Evolutionary conservation across 2,888 invertebrate genomes (phyloP), one percentile per base, ranked within the genome.

Genomic region (Phalera bucephala): DNA sequence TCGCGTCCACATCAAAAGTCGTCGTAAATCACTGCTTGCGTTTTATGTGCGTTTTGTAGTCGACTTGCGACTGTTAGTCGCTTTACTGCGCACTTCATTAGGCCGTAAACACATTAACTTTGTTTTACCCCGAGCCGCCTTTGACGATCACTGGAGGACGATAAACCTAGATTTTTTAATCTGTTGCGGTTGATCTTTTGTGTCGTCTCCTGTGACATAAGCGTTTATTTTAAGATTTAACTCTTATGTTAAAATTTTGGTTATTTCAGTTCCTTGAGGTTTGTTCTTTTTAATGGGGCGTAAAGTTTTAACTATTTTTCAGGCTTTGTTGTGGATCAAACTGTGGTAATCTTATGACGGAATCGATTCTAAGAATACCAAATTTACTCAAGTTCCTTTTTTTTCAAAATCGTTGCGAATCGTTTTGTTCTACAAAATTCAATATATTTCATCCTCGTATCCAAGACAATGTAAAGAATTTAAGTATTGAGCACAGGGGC

Each of bases 101-200:
- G 32, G 20, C 23, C 39, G 44, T 58, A 48, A 63, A 59, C 52
- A 51, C 45, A 58, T 51, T 52, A 46, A 45, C 44, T 44, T 50
- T 39, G 40, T 45, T 48, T 44, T 22, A 45, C 37, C 19, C 33
- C 31, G 26, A 19, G 26, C 17, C 33, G 21, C 21, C 22, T 34
- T 14, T 29, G 30, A 23, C 35, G 22, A 34, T 49, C 42, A 45
- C 39, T 19, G 12, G 43, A 25, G 30, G 31, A 17, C 43, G 33
- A 43, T 54, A 45, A 52, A 52, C 43, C 40, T 37, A 40, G 28
- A n/a, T 31, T 37, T 39, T 40, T 35, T 9, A 25, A 30, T 40
- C 19, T 37, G 25, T 41, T 43, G 47, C 38, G 45, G 42, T 51
- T 25, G 15, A 21, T n/a, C 37, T 22, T 26, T 32, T 22, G 29